Percentiles rank a stretch among this genome's conserved stretches.
phyloP scores from a whole-genome alignment of 2,797 vertebrate genomes.

The Syngnathus acus region DNA sequence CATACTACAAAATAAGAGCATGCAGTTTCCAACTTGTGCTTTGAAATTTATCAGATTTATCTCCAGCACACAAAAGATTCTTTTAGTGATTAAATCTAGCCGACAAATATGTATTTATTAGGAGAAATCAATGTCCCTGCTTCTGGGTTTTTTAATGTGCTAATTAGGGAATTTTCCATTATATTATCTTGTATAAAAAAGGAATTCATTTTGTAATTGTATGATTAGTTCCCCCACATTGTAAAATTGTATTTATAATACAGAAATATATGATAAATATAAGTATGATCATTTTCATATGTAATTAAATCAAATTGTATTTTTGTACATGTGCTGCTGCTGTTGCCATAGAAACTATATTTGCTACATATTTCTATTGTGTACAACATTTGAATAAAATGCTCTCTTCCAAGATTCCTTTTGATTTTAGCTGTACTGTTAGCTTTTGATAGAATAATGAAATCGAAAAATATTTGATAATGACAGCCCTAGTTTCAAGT shows the following conservation, averaged over 20 bases:
- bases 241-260: constrained; percentile 82
- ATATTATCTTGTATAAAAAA: background rate
- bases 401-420: background rate
- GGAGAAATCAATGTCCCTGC: background rate
- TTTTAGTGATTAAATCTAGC: background rate
- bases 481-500: no score
- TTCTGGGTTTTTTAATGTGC: background rate
- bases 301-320: constrained; percentile 73
- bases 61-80: background rate
- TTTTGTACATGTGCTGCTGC: constrained; percentile 87
- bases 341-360: constrained; percentile 74
- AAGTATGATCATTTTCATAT: constrained; percentile 61
- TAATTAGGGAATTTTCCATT: constrained; percentile 32
- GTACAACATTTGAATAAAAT: constrained; percentile 1
- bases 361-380: constrained; percentile 42
- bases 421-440: background rate
- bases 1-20: background rate
- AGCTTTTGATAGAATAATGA: background rate
- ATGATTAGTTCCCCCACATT: constrained; percentile 54
- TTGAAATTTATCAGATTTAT: background rate
- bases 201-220: constrained; percentile 19
- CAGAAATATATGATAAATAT: constrained; percentile 71
- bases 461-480: no score
- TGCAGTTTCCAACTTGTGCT: background rate
- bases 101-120: background rate